phyloP scores from a whole-genome alignment of 2,888 invertebrate species.

The Spodoptera exigua region DNA sequence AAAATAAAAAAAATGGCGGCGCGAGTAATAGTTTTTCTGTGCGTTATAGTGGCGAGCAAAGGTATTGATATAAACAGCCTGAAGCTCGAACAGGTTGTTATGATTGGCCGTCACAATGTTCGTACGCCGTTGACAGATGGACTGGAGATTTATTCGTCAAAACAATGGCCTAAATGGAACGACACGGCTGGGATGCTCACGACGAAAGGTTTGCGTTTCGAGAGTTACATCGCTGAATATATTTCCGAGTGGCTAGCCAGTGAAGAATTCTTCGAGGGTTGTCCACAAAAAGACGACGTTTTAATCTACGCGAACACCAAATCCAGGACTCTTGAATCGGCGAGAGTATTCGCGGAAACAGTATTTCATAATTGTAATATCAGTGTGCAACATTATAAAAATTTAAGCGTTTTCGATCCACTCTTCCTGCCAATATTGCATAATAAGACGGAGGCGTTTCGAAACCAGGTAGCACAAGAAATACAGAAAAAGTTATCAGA shows the following conservation, averaged over 20 bases:
- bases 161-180: constrained; percentile 71
- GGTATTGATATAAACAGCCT: constrained; percentile 37
- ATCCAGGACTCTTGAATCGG: constrained; percentile 75
- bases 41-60: constrained; percentile 31
- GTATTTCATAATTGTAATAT: constrained; percentile 75
- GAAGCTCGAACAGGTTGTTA: constrained; percentile 68
- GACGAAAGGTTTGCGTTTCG: constrained; percentile 73
- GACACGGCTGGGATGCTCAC: constrained; percentile 71
- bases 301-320: constrained; percentile 75
- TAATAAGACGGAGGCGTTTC: constrained; percentile 63
- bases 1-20: constrained; percentile 38
- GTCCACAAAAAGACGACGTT: constrained; percentile 66
- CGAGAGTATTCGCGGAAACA: constrained; percentile 68
- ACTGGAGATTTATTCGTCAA: constrained; percentile 64
- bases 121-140: constrained; percentile 71
- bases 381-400: constrained; percentile 61
- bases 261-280: constrained; percentile 66
- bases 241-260: constrained; percentile 71
- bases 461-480: constrained; percentile 59
- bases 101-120: constrained; percentile 77
- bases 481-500: constrained; percentile 68
- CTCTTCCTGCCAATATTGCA: constrained; percentile 70
- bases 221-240: constrained; percentile 75
- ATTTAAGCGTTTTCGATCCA: constrained; percentile 69
- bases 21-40: constrained; percentile 13